Evolutionary conservation across 2,888 invertebrate species (phyloP).

Genomic region (Dasypolia templi): DNA sequence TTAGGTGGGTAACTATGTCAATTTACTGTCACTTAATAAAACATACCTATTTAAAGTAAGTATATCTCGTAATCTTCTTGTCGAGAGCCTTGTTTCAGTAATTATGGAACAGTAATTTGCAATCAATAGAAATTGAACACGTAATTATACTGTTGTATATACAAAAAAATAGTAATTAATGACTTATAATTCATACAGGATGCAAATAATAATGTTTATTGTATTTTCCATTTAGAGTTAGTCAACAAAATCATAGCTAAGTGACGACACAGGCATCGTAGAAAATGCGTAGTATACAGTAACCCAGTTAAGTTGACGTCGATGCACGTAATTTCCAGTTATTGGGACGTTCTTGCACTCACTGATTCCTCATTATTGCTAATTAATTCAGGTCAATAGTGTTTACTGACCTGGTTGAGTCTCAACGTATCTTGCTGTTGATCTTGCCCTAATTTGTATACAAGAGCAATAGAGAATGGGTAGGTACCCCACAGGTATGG

Average conservation of each 20-base stretch:
- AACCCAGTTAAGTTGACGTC: slow-evolving; percentile 27
- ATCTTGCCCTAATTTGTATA: slow-evolving; percentile 48
- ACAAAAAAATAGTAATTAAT: slow-evolving; percentile 6
- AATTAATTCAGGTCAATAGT: slow-evolving; percentile 44
- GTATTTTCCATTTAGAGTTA: slow-evolving; percentile 45
- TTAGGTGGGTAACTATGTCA: background rate
- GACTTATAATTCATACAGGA: slow-evolving; percentile 5
- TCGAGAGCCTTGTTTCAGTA: slow-evolving; percentile 45
- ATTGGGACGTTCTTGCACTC: slow-evolving; percentile 33
- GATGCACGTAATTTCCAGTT: slow-evolving; percentile 22
- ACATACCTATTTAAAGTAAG: slow-evolving; percentile 15
- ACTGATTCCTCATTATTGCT: slow-evolving; percentile 35
- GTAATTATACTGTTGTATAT: background rate
- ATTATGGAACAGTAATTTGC: slow-evolving; percentile 29
- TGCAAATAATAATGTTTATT: slow-evolving; percentile 26
- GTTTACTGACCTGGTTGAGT: slow-evolving; percentile 46
- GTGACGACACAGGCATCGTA: slow-evolving; percentile 33
- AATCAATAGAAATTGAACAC: slow-evolving; percentile 21
- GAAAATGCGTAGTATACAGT: slow-evolving; percentile 31
- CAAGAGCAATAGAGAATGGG: slow-evolving; percentile 39
- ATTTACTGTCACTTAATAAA: background rate
- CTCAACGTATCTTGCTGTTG: slow-evolving; percentile 42
- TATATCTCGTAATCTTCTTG: slow-evolving; percentile 44
- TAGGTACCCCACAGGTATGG: slow-evolving; percentile 11
- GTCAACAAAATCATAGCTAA: slow-evolving; percentile 33